Evolutionary conservation across 1,140 invertebrate species (phyloP), one percentile per base, ranked within the genome.

Genomic region (Cepaea nemoralis): DNA sequence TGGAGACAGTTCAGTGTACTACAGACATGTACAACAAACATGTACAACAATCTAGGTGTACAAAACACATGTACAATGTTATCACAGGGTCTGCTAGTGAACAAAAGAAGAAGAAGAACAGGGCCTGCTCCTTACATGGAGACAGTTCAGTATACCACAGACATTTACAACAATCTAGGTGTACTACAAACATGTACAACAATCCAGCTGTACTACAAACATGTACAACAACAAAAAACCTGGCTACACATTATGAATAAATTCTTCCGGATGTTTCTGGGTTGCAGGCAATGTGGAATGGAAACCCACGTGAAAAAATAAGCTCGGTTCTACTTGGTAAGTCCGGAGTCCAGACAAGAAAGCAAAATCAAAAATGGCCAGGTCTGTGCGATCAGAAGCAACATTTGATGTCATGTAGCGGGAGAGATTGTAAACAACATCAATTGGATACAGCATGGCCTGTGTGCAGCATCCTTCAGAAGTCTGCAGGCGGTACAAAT

Each of bases 221-320:
- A n/a, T n/a, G n/a, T n/a, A n/a, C n/a, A n/a, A 12, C 63, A 67
- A 14, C 10, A 67, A 67, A 74, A 40, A 42, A 75, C 48, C 19
- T 40, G 35, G 24, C 31, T 55, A 75, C 27, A 27, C 6, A 75
- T 75, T 10, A 5, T 66, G 39, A 37, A 79, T 79, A 24, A 79
- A 79, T 31, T 79, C 77, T 42, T 79, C 77, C 5, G 77, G 77
- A 79, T 69, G 59, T 48, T 79, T 79, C 27, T 67, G 59, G 1
- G n/a, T 35, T 24, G 8, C 2, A 31, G 40, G 27, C 22, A 79
- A 33, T 35, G 63, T 50, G 1, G 77, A 45, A 35, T 69, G 24
- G 1, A 79, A 48, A 3, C 77, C 77, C 48, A 42, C 37, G 31
- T 79, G 77, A 79, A 63, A 69, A 48, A 79, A 79, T 42, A 79